These are phyloP conservation scores for Phylloscopus whistleri DNA, from an alignment of 2,113 vertebrate species.

Conservation along the genomic window DNA sequence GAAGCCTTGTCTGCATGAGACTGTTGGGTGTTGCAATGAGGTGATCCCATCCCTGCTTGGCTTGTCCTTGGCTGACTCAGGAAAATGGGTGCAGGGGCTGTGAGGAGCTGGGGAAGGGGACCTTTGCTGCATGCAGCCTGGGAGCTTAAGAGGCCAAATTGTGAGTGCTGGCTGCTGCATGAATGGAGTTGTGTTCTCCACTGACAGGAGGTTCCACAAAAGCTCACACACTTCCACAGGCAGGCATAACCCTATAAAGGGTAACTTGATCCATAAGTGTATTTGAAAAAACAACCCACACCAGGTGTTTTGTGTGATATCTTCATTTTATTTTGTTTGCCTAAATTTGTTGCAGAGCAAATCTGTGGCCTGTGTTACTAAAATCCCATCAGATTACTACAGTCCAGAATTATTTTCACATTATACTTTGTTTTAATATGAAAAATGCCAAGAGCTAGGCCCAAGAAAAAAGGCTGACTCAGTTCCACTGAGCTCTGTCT, in stretches of 20 bases:
- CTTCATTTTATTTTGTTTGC: not conserved
- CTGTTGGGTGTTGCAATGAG: not conserved
- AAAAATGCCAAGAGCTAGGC: slow-evolving; percentile 53
- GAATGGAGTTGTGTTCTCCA: not conserved
- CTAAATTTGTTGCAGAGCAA: not conserved
- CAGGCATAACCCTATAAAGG: not conserved
- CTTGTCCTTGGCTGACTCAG: not conserved
- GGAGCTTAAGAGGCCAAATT: not conserved
- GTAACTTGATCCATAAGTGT: not conserved
- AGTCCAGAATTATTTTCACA: slow-evolving; percentile 33
- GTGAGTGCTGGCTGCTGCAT: not conserved
- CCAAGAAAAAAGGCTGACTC: slow-evolving; percentile 53
- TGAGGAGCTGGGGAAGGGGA: not conserved
- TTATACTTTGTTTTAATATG: slow-evolving; percentile 53
- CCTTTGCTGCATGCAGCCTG: not conserved
- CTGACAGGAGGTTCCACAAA: rapidly evolving
- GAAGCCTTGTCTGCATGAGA: not conserved
- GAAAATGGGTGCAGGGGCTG: not conserved
- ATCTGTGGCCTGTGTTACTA: not conserved
- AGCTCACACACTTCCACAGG: not conserved
- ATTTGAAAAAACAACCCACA: not conserved
- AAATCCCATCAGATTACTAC: slow-evolving; percentile 1
- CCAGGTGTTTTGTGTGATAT: not conserved
- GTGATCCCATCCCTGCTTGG: not conserved
- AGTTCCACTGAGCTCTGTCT: slow-evolving; percentile 36